These are phyloP conservation scores for Archaeoteleia sp. DNA, from an alignment of 2,888 invertebrate genomes.

Conservation along the genomic window DNA sequence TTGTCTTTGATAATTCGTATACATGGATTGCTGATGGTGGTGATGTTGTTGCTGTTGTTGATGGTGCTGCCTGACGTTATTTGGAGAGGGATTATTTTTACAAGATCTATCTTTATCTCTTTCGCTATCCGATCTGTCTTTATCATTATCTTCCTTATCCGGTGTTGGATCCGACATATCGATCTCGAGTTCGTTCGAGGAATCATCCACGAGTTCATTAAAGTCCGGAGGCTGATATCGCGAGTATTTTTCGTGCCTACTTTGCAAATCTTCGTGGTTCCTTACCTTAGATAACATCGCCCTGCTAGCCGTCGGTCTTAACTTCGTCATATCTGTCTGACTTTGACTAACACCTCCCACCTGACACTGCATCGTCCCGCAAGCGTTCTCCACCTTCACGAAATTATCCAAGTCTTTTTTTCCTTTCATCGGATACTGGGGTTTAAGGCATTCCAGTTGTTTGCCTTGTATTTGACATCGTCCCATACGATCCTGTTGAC, in stretches of 20 bases:
- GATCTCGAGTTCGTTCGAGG: slow-evolving; percentile 86
- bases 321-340: slow-evolving; percentile 53
- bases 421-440: slow-evolving; percentile 55
- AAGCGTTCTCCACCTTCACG: slow-evolving; percentile 76
- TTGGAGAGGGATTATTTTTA: slow-evolving; percentile 62
- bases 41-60: slow-evolving; percentile 58
- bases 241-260: slow-evolving; percentile 75
- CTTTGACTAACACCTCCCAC: slow-evolving; percentile 61
- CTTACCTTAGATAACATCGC: slow-evolving; percentile 58
- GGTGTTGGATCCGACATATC: slow-evolving; percentile 84
- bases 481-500: slow-evolving; percentile 68
- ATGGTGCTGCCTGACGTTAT: slow-evolving; percentile 59
- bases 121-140: slow-evolving; percentile 76
- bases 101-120: slow-evolving; percentile 75
- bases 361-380: slow-evolving; percentile 74
- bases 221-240: slow-evolving; percentile 85
- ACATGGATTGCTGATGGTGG: slow-evolving; percentile 66
- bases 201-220: slow-evolving; percentile 84
- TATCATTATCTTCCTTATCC: slow-evolving; percentile 80
- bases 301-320: slow-evolving; percentile 57
- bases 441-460: slow-evolving; percentile 65
- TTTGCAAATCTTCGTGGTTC: slow-evolving; percentile 58
- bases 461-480: slow-evolving; percentile 60
- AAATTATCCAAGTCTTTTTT: slow-evolving; percentile 73
- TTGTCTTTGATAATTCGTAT: slow-evolving; percentile 74